These are phyloP conservation scores for Manduca sexta DNA, from an alignment of 1,140 invertebrate genomes.

Conservation along the genomic window DNA sequence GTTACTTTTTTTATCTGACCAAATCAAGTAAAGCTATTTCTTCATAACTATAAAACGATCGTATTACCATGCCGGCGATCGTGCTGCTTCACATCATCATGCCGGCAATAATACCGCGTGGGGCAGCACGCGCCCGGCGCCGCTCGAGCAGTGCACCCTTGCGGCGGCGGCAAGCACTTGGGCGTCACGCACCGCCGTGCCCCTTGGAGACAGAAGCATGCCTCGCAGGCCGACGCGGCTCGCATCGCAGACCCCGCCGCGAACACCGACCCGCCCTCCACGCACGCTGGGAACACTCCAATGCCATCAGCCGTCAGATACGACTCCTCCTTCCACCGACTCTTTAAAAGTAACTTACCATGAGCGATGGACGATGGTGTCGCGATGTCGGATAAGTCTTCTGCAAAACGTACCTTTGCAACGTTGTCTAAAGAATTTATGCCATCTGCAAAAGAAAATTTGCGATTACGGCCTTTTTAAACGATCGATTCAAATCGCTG, in stretches of 20 bases:
- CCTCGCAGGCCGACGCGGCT: slow-evolving; percentile 84
- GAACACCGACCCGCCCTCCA: slow-evolving; percentile 83
- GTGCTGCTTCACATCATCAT: slow-evolving; percentile 42
- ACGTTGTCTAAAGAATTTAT: slow-evolving; percentile 29
- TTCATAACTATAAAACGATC: too few relatives aligned
- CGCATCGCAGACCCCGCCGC: slow-evolving; percentile 89
- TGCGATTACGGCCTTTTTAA: too few relatives aligned
- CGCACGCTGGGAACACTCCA: slow-evolving; percentile 76
- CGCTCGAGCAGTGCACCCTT: slow-evolving; percentile 81
- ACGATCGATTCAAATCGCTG: too few relatives aligned
- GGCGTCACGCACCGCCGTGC: slow-evolving; percentile 85
- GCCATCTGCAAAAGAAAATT: slow-evolving; percentile 39
- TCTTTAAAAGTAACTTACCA: slow-evolving; percentile 25
- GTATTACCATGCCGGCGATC: slow-evolving; percentile 28
- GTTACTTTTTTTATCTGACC: too few relatives aligned
- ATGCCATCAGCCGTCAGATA: slow-evolving; percentile 6
- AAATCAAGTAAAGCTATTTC: too few relatives aligned
- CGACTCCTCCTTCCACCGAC: too few relatives aligned
- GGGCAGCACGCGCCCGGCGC: slow-evolving; percentile 87
- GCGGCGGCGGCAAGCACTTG: slow-evolving; percentile 84
- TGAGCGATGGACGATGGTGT: slow-evolving; percentile 27
- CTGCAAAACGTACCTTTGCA: slow-evolving; percentile 25
- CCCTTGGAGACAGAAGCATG: slow-evolving; percentile 90
- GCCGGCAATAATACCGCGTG: slow-evolving; percentile 85
- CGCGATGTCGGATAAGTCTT: slow-evolving; percentile 19